Percentiles rank a stretch among this genome's conserved stretches.
Evolutionary conservation across 1,140 invertebrate genomes (phyloP).

Genomic region (Trachymyrmex septentrionalis): DNA sequence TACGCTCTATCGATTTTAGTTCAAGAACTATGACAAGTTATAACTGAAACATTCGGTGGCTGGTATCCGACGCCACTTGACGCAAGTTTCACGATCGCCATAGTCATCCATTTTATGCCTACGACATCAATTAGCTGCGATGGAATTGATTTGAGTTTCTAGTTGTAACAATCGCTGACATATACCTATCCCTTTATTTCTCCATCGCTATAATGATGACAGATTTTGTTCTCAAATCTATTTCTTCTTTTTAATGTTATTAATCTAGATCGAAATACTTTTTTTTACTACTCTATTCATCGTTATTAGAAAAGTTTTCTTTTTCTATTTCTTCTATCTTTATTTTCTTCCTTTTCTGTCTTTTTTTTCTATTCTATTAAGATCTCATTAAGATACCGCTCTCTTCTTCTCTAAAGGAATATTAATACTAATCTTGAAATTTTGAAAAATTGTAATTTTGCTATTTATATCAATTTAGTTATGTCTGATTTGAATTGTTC

Average conservation of each 20-base stretch:
- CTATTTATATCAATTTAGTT: not conserved
- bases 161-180: constrained; percentile 37
- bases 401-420: too few species aligned
- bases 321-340: not conserved
- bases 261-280: constrained; percentile 3
- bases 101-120: constrained; percentile 61
- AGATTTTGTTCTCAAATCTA: not conserved
- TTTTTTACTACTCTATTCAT: not conserved
- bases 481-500: not conserved
- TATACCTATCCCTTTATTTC: not conserved
- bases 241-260: constrained; percentile 3
- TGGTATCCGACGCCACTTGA: constrained; percentile 62
- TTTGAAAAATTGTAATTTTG: not conserved
- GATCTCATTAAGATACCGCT: too few species aligned
- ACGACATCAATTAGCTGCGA: constrained; percentile 58
- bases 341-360: not conserved
- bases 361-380: not conserved
- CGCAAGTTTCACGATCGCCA: constrained; percentile 53
- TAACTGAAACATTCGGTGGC: constrained; percentile 63
- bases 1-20: constrained; percentile 65
- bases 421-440: not conserved
- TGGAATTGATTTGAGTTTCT: constrained; percentile 51
- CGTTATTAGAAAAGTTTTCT: not conserved
- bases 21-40: constrained; percentile 66
- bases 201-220: not conserved